phyloP scores from a whole-genome alignment of 2,888 invertebrate genomes.

The Sminthurinus aureus region DNA sequence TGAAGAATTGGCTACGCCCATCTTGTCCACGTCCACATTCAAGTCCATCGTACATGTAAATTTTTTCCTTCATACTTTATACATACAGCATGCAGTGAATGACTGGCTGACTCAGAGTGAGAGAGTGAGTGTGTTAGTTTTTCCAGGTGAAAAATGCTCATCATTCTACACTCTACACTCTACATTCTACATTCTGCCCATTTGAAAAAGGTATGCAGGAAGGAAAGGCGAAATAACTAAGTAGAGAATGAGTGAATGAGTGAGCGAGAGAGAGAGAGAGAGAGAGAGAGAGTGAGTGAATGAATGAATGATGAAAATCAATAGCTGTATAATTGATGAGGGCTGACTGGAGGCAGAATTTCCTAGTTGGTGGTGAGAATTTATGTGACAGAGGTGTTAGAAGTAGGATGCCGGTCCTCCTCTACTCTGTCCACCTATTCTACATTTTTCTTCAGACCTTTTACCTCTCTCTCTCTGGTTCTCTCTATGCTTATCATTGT shows the following conservation, averaged over 20 bases:
- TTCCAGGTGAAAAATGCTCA: slow-evolving; percentile 33
- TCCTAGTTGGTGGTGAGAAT: slow-evolving; percentile 25
- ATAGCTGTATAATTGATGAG: slow-evolving; percentile 54
- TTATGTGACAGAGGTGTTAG: slow-evolving; percentile 27
- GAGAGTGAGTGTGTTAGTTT: background rate
- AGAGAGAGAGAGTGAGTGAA: slow-evolving; percentile 8
- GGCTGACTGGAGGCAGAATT: slow-evolving; percentile 29
- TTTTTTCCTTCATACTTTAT: background rate
- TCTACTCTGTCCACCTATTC: slow-evolving; percentile 16
- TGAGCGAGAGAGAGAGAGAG: too few species aligned
- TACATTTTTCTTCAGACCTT: slow-evolving; percentile 13
- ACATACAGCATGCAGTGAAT: background rate
- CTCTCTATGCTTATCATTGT: background rate
- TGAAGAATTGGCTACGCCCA: slow-evolving; percentile 36
- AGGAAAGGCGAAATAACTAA: too few species aligned
- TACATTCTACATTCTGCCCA: too few species aligned
- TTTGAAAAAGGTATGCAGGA: too few species aligned
- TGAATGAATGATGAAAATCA: slow-evolving; percentile 45
- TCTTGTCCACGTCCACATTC: slow-evolving; percentile 3
- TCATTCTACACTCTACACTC: slow-evolving; percentile 5
- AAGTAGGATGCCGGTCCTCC: background rate
- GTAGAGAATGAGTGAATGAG: slow-evolving; percentile 7
- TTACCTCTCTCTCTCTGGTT: background rate
- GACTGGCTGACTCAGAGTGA: background rate
- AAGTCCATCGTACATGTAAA: background rate